Evolutionary conservation across 2,888 invertebrate genomes (phyloP).

Genomic region (Mesorhabditis spiculigera): DNA sequence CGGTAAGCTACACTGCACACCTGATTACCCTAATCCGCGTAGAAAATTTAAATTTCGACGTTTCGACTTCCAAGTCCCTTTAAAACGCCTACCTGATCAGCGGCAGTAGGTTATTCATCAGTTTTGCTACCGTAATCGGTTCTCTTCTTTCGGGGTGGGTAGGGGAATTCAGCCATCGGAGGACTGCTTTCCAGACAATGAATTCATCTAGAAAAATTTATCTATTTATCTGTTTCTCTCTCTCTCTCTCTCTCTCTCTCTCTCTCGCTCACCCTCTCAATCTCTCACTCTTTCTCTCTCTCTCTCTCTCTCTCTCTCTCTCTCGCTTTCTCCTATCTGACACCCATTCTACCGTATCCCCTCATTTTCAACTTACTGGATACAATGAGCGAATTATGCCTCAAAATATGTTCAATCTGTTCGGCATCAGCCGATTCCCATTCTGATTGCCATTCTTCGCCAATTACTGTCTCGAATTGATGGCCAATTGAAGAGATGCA

Average conservation of each 20-base stretch:
- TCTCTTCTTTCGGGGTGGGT: slow-evolving; percentile 57
- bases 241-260: too few species aligned
- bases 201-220: slow-evolving; percentile 57
- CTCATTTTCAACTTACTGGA: slow-evolving; percentile 33
- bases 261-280: too few species aligned
- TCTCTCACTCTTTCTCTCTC: too few species aligned
- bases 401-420: slow-evolving; percentile 57
- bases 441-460: background rate
- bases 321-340: too few species aligned
- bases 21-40: too few species aligned
- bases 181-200: slow-evolving; percentile 60
- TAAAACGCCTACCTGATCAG: slow-evolving; percentile 33
- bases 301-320: too few species aligned
- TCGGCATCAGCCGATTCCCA: slow-evolving; percentile 32
- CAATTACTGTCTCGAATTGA: slow-evolving; percentile 37
- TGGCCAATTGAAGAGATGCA: slow-evolving; percentile 49
- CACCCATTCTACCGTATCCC: too few species aligned
- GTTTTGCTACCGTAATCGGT: slow-evolving; percentile 34
- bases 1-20: too few species aligned
- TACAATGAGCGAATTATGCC: slow-evolving; percentile 59
- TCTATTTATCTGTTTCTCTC: too few species aligned
- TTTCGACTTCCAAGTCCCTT: background rate
- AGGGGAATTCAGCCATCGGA: slow-evolving; percentile 58
- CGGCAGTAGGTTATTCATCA: slow-evolving; percentile 45
- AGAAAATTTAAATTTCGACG: too few species aligned